Percentiles rank a stretch among this genome's conserved stretches.
Evolutionary conservation across 2,888 invertebrate genomes (phyloP).

Genomic region (Rhimphoctona megacephalus): DNA sequence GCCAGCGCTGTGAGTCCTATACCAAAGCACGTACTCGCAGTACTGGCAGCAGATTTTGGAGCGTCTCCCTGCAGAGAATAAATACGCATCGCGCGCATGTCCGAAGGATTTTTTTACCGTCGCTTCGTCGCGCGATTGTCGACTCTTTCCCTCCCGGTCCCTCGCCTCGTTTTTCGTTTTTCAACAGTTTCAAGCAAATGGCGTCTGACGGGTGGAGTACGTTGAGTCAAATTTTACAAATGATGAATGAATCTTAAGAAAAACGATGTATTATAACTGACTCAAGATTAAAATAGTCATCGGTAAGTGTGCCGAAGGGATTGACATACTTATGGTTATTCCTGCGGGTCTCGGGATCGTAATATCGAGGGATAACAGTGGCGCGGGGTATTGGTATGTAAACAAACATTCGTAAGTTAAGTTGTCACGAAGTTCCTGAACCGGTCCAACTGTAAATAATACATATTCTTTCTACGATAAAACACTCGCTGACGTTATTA

Average conservation of each 20-base stretch:
- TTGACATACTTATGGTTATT: conserved; percentile 37
- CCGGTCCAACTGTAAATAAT: conserved; percentile 23
- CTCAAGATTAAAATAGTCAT: conserved; percentile 70
- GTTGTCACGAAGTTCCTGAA: conserved; percentile 72
- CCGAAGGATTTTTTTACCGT: conserved; percentile 26
- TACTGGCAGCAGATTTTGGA: no score
- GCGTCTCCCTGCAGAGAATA: no score
- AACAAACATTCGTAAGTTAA: conserved; percentile 79
- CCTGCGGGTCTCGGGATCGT: background rate
- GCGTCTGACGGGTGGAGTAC: conserved; percentile 85
- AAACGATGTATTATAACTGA: conserved; percentile 76
- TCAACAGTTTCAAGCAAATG: conserved; percentile 83
- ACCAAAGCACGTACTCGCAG: no score
- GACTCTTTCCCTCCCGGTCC: conserved; percentile 26
- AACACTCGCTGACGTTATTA: background rate
- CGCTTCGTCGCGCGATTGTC: conserved; percentile 27
- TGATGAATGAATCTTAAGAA: conserved; percentile 85
- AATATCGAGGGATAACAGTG: conserved; percentile 65
- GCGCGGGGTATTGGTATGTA: conserved; percentile 79
- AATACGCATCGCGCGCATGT: conserved; percentile 54
- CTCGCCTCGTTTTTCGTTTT: conserved; percentile 42
- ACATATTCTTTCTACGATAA: conserved; percentile 3
- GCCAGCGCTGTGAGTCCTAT: no score
- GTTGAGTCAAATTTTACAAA: conserved; percentile 83
- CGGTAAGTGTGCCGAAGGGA: conserved; percentile 76